phyloP scores from a whole-genome alignment of 2,113 vertebrate species.

The Delphinapterus leucas region DNA sequence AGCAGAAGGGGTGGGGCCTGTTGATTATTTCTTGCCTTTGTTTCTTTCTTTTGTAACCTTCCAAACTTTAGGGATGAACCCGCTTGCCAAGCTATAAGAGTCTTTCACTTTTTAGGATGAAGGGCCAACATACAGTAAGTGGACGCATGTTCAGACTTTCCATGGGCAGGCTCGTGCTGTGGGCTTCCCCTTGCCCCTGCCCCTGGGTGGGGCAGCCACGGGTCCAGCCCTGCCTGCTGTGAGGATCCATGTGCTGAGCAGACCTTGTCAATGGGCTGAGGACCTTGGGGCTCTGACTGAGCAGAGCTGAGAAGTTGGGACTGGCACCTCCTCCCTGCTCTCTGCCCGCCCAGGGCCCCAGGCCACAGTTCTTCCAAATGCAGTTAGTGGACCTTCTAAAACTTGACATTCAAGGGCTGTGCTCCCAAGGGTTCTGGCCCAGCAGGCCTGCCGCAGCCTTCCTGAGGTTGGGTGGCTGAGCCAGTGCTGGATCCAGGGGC shows the following conservation, averaged over 20 bases:
- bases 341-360: neutral
- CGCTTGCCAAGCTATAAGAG: rapidly evolving
- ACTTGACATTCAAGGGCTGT: neutral
- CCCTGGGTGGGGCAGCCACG: rapidly evolving
- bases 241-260: too few relatives aligned
- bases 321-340: neutral
- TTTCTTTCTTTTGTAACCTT: neutral
- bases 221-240: neutral
- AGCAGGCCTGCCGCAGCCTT: too few relatives aligned
- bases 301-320: neutral
- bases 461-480: rapidly evolving
- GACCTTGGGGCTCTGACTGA: neutral
- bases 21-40: neutral
- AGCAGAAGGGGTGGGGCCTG: neutral
- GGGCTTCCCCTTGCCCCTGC: rapidly evolving
- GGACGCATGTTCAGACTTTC: neutral
- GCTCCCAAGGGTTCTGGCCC: neutral
- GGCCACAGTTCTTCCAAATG: too few relatives aligned
- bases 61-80: neutral
- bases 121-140: neutral
- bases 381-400: neutral
- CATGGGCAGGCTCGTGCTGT: rapidly evolving
- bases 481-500: rapidly evolving
- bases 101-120: neutral
- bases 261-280: neutral